Evolutionary conservation across 2,797 vertebrate genomes (phyloP), one percentile per base, ranked within the genome.

Genomic region (Synanceia verrucosa): DNA sequence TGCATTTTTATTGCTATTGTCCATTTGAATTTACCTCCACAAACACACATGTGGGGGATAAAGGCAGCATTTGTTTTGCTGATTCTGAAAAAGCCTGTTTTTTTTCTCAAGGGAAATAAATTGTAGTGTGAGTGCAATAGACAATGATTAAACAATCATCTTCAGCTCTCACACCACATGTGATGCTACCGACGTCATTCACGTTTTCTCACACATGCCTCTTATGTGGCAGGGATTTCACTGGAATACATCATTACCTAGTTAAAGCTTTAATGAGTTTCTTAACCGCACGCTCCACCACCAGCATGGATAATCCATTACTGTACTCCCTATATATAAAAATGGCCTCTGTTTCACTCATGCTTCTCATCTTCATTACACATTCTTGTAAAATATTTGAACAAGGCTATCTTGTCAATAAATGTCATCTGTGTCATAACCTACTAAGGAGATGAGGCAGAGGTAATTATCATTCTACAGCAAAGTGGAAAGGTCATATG

Each of bases 1-100:
- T 68, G 71, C 89, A 91, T 94, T 90, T 93, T 91, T 93, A 92
- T 90, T 86, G 83, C 82, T 72, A 52, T 79, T 89, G 80, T 82
- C 86, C 76, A 60, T 83, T 88, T 83, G 24, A 85, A 82, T 88
- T 78, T 74, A 43, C 67, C 66, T 66, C 41, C 51, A 44, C 21
- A 61, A 51, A 80, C 1, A 12, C 33, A 65, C n/a, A 47, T 14
- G 2, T 2, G n/a, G 36, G 36, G 47, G 47, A 24, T 28, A 23
- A 58, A 7, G 3, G 11, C 2, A 33, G 18, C 3, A 11, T 73
- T 78, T 52, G 28, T 34, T 41, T 70, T 46, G 55, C 65, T 34
- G 7, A 28, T 65, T 69, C 52, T 31, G 21, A 28, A 31, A 58
- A 62, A 62, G 8, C 9, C 31, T 21, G 34, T 58, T 68, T 58